A percentile compares a stretch with the other conserved stretches of the same genome.
Conservation (phyloP, 2,888 invertebrate species). For the Chymomyza procnemis region DNA sequence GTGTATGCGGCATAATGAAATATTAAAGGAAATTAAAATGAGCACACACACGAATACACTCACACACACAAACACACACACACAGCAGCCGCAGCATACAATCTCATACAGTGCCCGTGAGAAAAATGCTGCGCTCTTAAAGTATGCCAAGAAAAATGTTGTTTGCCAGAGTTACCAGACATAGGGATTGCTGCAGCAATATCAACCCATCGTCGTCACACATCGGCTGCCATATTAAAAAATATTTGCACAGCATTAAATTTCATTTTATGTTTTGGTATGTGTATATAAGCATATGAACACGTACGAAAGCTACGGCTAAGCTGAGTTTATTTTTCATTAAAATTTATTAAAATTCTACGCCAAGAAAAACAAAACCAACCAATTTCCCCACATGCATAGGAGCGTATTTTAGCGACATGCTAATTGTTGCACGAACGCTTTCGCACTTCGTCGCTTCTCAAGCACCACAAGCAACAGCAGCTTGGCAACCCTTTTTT, state of each 20-base stretch:
- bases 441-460: constrained; percentile 69
- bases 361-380: constrained; percentile 21
- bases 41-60: constrained; percentile 42
- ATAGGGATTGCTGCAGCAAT: too few relatives aligned
- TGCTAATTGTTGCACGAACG: constrained; percentile 67
- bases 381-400: constrained; percentile 2
- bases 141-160: neutral
- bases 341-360: constrained; percentile 59
- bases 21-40: constrained; percentile 61
- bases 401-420: constrained; percentile 55
- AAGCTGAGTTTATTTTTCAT: constrained; percentile 60
- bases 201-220: neutral
- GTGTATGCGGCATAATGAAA: constrained; percentile 42
- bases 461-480: constrained; percentile 30
- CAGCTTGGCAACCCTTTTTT: neutral
- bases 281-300: neutral
- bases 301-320: neutral
- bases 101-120: neutral
- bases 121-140: neutral
- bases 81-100: neutral
- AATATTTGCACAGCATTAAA: constrained; percentile 56
- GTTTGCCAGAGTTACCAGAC: neutral
- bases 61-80: neutral
- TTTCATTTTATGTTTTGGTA: constrained; percentile 36
- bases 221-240: constrained; percentile 33